Base-by-base conservation (phyloP, 1,140 invertebrate species). In the Pogonomyrmex californicus region DNA sequence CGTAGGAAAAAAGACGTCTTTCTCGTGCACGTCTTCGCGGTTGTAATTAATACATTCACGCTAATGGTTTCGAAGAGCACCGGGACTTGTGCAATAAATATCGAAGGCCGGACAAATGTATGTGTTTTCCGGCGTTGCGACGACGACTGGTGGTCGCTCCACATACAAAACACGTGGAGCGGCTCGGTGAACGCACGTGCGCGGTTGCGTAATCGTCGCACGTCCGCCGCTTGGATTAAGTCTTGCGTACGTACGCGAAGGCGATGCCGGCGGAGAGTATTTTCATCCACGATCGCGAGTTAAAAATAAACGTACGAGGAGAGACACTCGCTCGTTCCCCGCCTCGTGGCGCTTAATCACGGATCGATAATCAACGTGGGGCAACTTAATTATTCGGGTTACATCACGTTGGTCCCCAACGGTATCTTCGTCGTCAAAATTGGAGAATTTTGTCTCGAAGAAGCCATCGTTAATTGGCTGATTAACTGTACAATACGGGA, bases 271-370 rank as follows among this genome's bases (percentile, higher is more conserved):
- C 41, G 49, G 47, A 14, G 23, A n/a, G 23, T 82, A 82, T 82
- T 82, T 82, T 71, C 51, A 71, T 82, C 54, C 44, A 30, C 60
- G 76, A 78, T 78, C 78, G 65, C 38, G 38, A 1, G 78, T 71
- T 82, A 82, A 82, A 71, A 82, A 71, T 82, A 82, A 49, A 58
- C 62, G 33, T 36, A 9, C 33, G 75, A 51, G n/a, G 36, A 54
- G 36, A 54, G 41, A 58, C 51, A 38, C 78, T 36, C 38, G 44
- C 38, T 4, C 63, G 63, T 23, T 4, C 38, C 38, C 17, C 17
- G n/a, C 38, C 10, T 41, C 54, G 66, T 14, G 66, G 1, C n/a
- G 17, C n/a, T 66, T 66, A 38, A 66, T 79, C 51, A 51, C 41
- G 5, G 63, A 23, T 36, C 63, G 47, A 70, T 68, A 70, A 70